Conservation (phyloP, 2,113 vertebrate species). For the Gambusia affinis region DNA sequence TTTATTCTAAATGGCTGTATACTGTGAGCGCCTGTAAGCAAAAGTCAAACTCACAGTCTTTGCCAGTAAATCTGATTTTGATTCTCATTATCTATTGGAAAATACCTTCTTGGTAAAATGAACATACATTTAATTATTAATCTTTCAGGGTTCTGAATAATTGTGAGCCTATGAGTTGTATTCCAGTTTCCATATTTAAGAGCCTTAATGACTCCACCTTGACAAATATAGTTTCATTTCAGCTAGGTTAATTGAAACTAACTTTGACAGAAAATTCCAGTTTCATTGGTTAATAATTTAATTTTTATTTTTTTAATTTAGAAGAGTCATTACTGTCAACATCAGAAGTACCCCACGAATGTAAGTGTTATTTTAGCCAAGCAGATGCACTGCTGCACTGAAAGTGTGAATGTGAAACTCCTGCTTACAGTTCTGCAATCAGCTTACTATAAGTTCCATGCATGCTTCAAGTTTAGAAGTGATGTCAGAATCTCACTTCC, state of each 20-base stretch:
- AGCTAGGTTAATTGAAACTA: not conserved
- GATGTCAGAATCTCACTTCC: constrained; percentile 24
- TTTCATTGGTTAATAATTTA: not conserved
- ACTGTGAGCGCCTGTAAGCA: too few species aligned
- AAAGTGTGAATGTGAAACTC: not conserved
- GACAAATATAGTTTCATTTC: not conserved
- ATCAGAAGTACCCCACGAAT: not conserved
- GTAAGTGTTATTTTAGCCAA: not conserved
- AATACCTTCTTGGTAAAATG: too few species aligned
- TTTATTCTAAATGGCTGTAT: too few species aligned
- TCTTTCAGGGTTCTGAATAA: too few species aligned
- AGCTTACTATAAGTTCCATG: not conserved
- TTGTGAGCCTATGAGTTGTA: too few species aligned
- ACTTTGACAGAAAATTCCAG: not conserved
- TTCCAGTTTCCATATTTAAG: not conserved
- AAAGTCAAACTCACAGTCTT: too few species aligned
- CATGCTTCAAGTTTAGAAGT: not conserved
- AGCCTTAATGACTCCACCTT: not conserved
- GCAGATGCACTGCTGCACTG: too few species aligned
- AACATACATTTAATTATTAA: too few species aligned
- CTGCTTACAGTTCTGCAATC: constrained; percentile 3
- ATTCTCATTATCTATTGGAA: too few species aligned
- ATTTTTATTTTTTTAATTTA: not conserved
- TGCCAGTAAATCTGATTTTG: too few species aligned
- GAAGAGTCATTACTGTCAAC: not conserved